A percentile compares a stretch with the other conserved stretches of the same genome.
Evolutionary conservation across 2,888 invertebrate genomes (phyloP).

Genomic region (Cyrtodaria siliqua): DNA sequence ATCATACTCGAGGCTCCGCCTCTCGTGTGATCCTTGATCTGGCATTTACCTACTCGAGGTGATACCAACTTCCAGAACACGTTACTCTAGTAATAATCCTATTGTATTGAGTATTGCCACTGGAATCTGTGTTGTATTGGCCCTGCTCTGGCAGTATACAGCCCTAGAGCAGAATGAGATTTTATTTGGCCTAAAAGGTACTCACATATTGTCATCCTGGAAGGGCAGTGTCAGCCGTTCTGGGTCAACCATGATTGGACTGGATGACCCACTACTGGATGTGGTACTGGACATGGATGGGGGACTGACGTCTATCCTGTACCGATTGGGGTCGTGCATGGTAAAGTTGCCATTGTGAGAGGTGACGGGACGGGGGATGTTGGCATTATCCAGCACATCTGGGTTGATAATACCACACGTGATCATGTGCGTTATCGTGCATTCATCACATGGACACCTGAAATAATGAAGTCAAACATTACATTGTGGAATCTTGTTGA

Average conservation of each 20-base stretch:
- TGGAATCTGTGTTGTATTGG: too few relatives aligned
- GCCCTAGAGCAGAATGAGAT: too few relatives aligned
- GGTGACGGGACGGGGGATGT: constrained; percentile 44
- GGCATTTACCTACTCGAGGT: too few relatives aligned
- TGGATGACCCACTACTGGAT: constrained; percentile 84
- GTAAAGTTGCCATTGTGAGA: constrained; percentile 71
- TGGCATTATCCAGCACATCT: constrained; percentile 76
- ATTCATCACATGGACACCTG: constrained; percentile 86
- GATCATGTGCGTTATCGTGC: constrained; percentile 85
- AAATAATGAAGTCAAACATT: too few relatives aligned
- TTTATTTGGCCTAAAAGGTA: too few relatives aligned
- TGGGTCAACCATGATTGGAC: constrained; percentile 81
- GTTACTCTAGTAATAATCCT: too few relatives aligned
- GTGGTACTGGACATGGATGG: constrained; percentile 85
- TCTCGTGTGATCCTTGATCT: too few relatives aligned
- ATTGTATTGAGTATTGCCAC: too few relatives aligned
- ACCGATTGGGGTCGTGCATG: constrained; percentile 79
- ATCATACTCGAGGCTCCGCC: too few relatives aligned
- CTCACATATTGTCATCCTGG: background rate
- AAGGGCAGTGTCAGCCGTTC: constrained; percentile 45
- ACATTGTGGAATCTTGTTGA: too few relatives aligned
- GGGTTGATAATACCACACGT: constrained; percentile 85
- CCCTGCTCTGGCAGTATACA: too few relatives aligned
- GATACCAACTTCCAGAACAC: too few relatives aligned
- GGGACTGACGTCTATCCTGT: constrained; percentile 83